Base-by-base conservation (phyloP, 2,113 vertebrate species). In the Osmerus mordax region DNA sequence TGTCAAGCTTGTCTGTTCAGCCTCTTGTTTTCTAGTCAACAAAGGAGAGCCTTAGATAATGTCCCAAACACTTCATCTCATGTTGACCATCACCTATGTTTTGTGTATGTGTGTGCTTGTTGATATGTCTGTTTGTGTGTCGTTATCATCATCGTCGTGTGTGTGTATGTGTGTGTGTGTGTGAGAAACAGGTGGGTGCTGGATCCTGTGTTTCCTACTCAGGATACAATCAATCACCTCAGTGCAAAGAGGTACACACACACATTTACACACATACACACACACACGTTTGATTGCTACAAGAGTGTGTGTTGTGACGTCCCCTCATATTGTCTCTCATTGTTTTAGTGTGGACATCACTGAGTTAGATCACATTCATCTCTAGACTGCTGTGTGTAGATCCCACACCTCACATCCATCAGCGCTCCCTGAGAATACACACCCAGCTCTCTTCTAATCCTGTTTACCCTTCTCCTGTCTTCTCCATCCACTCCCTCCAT, bases 211-310 rank as follows among this genome's bases (percentile, higher is more conserved):
- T 89, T 91, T 88, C 89, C 90, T 73, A 82, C 91, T 90, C 92
- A 92, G 88, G 89, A 94, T 81, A 93, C 84, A 90, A 78, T 92
- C 88, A 92, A 87, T 86, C 90, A 93, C 79, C 88, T 93, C 90
- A 91, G 88, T 92, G 88, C 87, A 88, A 90, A 90, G 88, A 92
- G 91, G 90, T 91, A 93, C 87, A 88, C 78, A 81, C 84, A 80
- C 78, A 81, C 67, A 51, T 18, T 61, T n/a, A 65, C 72, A 64
- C 70, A 67, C 55, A 67, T 36, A 60, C 61, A 67, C 60, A 65
- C 59, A 52, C 41, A 60, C 15, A 72, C 41, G 72, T 67, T 65
- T 70, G 73, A 67, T 71, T 81, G 72, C 81, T 65, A 71, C 66
- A 78, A 52, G 70, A 71, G 62, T 79, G 66, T 28, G 66, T 32